Evolutionary conservation across 2,888 invertebrate genomes (phyloP), one percentile per base, ranked within the genome.

Genomic region (Plagodis pulveraria): DNA sequence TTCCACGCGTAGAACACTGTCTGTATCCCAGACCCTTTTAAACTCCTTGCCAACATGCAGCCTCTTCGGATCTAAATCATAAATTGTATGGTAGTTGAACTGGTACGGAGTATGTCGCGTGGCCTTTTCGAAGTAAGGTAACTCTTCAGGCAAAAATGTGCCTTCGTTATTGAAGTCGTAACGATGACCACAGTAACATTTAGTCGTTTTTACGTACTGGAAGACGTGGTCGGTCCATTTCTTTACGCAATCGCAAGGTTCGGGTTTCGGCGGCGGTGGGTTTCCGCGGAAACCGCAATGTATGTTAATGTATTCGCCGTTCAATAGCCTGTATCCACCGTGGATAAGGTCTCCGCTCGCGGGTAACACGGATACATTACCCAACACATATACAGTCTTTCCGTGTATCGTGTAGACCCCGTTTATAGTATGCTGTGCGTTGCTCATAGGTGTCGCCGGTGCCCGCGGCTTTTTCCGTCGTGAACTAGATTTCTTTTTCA

Each of bases 1-100:
- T 9, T 82, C 80, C 0, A 77, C 79, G 2, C 76, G 80, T 10
- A 91, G 68, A 38, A 81, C 60, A 62, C 90, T 91, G 6, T 91
- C 91, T 7, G 84, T 87, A 0, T 87, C 84, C 88, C 88, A 90
- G 62, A 87, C 34, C 59, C 66, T 83, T 65, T 85, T 88, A 45
- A 90, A 86, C 55, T 89, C 84, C 51, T 82, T 90, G 60, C 79
- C 77, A 12, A 91, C 69, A 2, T 74, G 73, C 22, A 86, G 62
- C 0, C 76, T 72, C 65, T 89, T 83, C 12, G 73, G 63, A 65
- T 91, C 84, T 42, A 83, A 48, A 60, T 91, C 80, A 50, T 75
- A 91, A 58, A 91, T 90, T n/a, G 82, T 86, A 33, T 84, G 67
- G 64, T 87, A 88, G 51, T 91, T 84, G 57, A 91, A 87, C 40